Base-by-base conservation (phyloP, 2,113 vertebrate genomes). In the Calidris pygmaea region DNA sequence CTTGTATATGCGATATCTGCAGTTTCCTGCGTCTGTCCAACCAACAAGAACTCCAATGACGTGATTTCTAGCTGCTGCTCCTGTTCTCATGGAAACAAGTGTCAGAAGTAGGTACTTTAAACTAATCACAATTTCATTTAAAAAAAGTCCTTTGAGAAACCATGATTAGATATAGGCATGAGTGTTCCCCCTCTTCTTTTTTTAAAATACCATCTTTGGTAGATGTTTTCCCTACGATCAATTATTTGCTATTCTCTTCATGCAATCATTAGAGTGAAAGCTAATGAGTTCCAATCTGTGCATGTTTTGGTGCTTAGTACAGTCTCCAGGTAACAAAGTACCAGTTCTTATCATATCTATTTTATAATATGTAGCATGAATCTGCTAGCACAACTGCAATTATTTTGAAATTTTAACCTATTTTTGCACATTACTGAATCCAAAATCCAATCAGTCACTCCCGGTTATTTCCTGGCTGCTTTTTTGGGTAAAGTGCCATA, bases 61-160 rank as follows among this genome's bases (percentile, higher is more conserved):
- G 17, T 76, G 37, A 80, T 87, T 89, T 87, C 68, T 82, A 76
- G 53, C 68, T 77, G 66, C 73, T 90, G 82, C 29, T 95, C 82
- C 80, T 89, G 97, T 97, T 97, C 96, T 96, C 97, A 97, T 96
- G 96, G 97, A 97, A 97, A 97, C 97, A 92, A 63, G 52, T 82
- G 60, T 86, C 79, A 96, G 80, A 89, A 95, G 87, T 45, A 95
- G 87, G 81, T 93, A 90, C 93, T 93, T 93, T 60, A 89, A 91
- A 94, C 71, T 68, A 94, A 91, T 78, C 55, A 76, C 82, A 65
- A 76, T 84, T 85, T 79, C 48, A 67, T 43, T 62, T 87, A 10
- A 13, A 24, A 95, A 77, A 83, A 71, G 41, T 75, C 56, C 27
- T 83, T 86, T 29, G 24, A 75, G 72, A 92, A 96, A 62, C 32